Evolutionary conservation across 2,888 invertebrate species (phyloP), one percentile per base, ranked within the genome.

Genomic region (Sminthurinus aureus): DNA sequence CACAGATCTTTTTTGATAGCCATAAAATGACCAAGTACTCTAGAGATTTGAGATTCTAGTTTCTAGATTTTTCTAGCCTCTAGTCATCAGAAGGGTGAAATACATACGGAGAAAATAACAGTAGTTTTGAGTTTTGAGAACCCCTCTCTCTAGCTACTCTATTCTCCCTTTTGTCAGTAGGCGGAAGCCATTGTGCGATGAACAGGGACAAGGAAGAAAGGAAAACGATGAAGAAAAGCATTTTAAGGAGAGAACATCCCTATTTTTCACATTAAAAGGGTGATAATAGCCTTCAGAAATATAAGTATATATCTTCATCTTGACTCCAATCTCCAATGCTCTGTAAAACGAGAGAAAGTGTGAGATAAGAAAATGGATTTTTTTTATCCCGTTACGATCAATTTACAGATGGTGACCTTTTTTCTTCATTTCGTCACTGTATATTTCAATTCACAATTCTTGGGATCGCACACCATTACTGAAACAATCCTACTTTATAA

Each of bases 221-320:
- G 22, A 22, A 22, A 69, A 71, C 0, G 13, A 26, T 8, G 15
- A 11, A n/a, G 51, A 38, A 66, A 69, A 38, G 38, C 6, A 38
- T 38, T 38, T 38, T 38, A 38, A 38, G 38, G 38, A 38, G 38
- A 38, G 20, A 78, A 22, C 69, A 69, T 69, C 79, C 50, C 79
- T 79, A 26, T 67, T 79, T 38, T 79, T 69, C 79, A 79, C 79
- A 79, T 79, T 79, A 79, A 20, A 18, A 67, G 79, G 51, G 79
- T 69, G 79, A 79, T 79, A 79, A 79, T 69, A 69, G 67, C 79
- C 79, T 69, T 67, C 20, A 51, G 67, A 38, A 66, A 50, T n/a
- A 51, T 38, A 38, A 38, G 69, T 69, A 79, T 79, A 79, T 26
- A 79, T 79, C 79, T 79, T 79, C 69, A 51, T 79, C 69, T 69